Percentiles rank a stretch among this genome's conserved stretches.
phyloP scores from a whole-genome alignment of 2,113 vertebrate genomes.

The Cyphomyrus discorhynchus region DNA sequence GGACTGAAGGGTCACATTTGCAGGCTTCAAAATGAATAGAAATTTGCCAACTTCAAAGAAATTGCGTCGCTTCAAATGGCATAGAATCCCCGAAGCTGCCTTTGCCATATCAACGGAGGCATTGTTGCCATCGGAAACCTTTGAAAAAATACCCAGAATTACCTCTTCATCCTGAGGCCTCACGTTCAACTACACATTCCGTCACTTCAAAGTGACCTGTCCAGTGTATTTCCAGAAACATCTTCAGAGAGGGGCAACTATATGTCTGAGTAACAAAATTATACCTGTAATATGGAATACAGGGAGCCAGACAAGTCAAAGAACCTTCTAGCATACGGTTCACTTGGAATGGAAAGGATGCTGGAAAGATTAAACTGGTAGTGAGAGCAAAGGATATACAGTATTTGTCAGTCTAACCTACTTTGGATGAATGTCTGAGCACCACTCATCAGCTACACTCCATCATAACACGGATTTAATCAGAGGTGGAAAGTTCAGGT shows the following conservation, averaged over 20 bases:
- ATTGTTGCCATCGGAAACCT: not conserved
- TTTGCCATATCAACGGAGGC: not conserved
- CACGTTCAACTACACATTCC: not conserved
- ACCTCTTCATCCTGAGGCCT: not conserved
- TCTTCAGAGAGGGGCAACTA: not conserved
- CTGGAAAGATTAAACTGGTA: not conserved
- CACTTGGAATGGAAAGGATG: not conserved
- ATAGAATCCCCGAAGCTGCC: not conserved
- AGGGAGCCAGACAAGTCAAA: not conserved
- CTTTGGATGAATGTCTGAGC: not conserved
- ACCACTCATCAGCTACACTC: no score
- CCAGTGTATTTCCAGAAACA: not conserved
- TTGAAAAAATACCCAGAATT: not conserved
- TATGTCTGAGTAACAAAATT: not conserved
- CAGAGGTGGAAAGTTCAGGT: no score
- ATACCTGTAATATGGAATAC: not conserved
- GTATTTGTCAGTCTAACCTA: not conserved
- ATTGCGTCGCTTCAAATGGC: not conserved
- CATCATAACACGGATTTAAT: no score
- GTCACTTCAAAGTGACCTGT: not conserved
- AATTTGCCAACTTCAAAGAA: not conserved
- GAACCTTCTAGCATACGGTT: not conserved
- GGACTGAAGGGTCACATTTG: not conserved
- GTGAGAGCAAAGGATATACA: not conserved
- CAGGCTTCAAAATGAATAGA: not conserved